Base-by-base conservation (phyloP, 2,113 vertebrate genomes). In the Mesembrinibis cayennensis region DNA sequence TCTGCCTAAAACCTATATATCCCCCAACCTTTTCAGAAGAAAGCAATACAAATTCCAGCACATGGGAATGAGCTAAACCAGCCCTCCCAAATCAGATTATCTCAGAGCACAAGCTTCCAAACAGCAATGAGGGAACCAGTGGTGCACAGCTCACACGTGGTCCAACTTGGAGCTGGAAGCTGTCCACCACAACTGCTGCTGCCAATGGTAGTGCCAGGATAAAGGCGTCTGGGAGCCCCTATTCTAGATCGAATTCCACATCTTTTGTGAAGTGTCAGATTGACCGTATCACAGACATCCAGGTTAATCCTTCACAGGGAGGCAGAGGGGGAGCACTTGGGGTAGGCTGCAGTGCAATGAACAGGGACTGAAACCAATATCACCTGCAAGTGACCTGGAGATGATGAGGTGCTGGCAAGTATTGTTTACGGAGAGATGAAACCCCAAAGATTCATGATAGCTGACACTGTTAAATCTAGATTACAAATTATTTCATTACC, bases 141-240 rank as follows among this genome's bases (percentile, higher is more conserved):
- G 59, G 56, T 5, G 59, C n/a, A 34, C 42, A 78, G 69, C 13
- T 65, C 47, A 74, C 8, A 23, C 1, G 1, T 6, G 47, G 38
- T 79, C 29, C 73, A 82, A 11, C 47, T 16, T 30, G 34, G 30
- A 87, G 38, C 61, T 56, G n/a, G 73, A 74, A 89, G 34, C 14
- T 47, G 42, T 42, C 27, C 30, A 80, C 25, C 26, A 22, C 63
- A 78, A 45, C 45, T 42, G 42, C 53, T 69, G 72, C 86, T 78
- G 55, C 17, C 59, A 86, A 3, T 5, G 30, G n/a, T 9, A 78
- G 58, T 0, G 0, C 27, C 2, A 5, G 55, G 55, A 87, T 27
- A 36, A 73, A 87, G 32, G 32, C 3, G 1, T 38, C 71, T 79
- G 59, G 69, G 55, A 93, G 34, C 4, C 32, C 29, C 52, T 69